Evolutionary conservation across 2,113 vertebrate species (phyloP), one percentile per base, ranked within the genome.

Genomic region (Zosterops borbonicus): DNA sequence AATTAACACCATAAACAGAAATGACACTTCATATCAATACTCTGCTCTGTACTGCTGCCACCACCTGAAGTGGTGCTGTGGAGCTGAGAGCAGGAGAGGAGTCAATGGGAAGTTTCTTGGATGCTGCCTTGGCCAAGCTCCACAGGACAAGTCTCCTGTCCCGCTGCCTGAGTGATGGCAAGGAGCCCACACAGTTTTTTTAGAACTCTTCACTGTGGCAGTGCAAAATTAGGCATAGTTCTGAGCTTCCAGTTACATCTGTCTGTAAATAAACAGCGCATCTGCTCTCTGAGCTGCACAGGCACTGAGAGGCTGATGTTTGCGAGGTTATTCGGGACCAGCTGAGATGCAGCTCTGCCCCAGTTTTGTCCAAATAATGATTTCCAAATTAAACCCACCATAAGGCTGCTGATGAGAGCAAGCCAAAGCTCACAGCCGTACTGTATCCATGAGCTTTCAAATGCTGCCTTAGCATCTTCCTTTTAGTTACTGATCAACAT

Each of bases 311-410:
- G 58, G 81, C 70, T 93, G 69, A 89, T 67, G 84, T 27, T 42
- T 70, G 64, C 11, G 74, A 84, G 92, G 78, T 76, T 83, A 86
- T 52, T 90, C 35, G 21, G 62, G 70, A 85, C 44, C 75, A 68
- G 50, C 67, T 62, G 78, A 95, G 78, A 89, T 76, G 56, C 67
- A 88, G 77, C 84, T 92, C 95, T 89, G 85, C 53, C 60, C 60
- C n/a, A 92, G 70, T 95, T 93, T 83, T 76, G 79, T 75, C 70
- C 68, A 64, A 87, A 75, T 49, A 82, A 93, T 42, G 46, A 90
- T 53, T 92, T 86, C 68, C 91, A 90, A 90, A 93, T 93, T 90
- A 95, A 93, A 80, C 33, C 71, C 76, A 83, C 47, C 63, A 55
- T 42, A 85, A 88, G 71, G 79, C 37, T 80, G 46, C 39, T 77